Conservation (phyloP, 2,797 vertebrate genomes). For the Otolemur crassicaudatus region DNA sequence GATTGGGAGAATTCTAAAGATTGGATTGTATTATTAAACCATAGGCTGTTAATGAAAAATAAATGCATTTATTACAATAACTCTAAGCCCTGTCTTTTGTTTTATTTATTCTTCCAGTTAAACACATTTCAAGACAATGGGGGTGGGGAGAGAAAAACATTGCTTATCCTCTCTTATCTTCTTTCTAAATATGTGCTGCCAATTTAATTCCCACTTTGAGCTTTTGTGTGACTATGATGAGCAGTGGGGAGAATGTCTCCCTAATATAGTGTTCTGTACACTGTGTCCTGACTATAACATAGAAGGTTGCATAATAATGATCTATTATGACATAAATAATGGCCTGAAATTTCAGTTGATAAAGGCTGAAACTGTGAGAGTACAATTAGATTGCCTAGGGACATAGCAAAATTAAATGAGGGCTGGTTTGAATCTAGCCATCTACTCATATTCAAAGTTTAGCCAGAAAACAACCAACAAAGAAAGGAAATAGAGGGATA, state of each 20-base stretch:
- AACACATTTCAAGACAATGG: conserved; percentile 37
- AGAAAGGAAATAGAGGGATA: background rate
- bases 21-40: background rate
- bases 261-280: conserved; percentile 60
- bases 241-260: background rate
- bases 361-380: conserved; percentile 50
- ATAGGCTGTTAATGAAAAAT: conserved; percentile 3
- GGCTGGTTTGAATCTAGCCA: conserved; percentile 44
- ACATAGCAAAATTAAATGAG: conserved; percentile 53
- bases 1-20: background rate
- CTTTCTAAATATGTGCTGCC: background rate
- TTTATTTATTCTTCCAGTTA: conserved; percentile 20
- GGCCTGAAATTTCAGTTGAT: conserved; percentile 63
- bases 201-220: conserved; percentile 53
- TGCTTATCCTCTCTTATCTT: conserved; percentile 1
- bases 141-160: background rate
- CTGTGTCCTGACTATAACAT: conserved; percentile 43
- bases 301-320: conserved; percentile 40
- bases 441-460: conserved; percentile 52
- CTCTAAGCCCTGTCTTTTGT: background rate
- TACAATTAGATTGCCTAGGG: conserved; percentile 49
- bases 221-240: conserved; percentile 19
- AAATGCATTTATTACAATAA: background rate
- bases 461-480: background rate
- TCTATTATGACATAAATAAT: conserved; percentile 67